Base-by-base conservation (phyloP, 1,140 invertebrate species). In the Drosophila lini region DNA sequence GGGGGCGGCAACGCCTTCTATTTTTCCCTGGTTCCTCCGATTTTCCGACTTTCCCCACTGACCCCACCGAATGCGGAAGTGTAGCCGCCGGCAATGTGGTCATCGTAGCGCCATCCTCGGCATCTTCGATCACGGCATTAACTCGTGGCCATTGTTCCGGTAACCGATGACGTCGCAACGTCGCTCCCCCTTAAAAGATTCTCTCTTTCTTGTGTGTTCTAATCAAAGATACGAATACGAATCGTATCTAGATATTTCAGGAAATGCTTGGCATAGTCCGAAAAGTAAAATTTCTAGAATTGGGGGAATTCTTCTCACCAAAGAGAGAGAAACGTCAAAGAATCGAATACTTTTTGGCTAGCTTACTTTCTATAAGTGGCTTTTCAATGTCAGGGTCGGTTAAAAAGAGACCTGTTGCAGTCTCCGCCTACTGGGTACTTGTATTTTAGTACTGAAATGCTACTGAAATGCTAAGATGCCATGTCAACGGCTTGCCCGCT, bases 91-190 rank as follows among this genome's bases (percentile, higher is more conserved):
- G 41, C 36, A 16, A 59, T 59, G 31, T 59, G 44, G 16, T 74
- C 58, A 74, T 52, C 47, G 36, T 31, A 58, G 56, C 73, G 74
- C 64, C 67, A 38, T 34, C 60, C 68, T 38, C 48, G 78, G 50
- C 77, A 68, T 62, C 62, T 32, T 34, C 52, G 78, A 82, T 55
- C 82, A 88, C 83, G 82, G 59, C 34, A 9, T 47, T 13, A 62
- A 5, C 52, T 64, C 83, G 83, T 86, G 82, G 70, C 56, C 48
- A 67, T 75, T 81, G 69, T 88, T 75, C 83, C 83, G 65, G 61
- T 71, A 79, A 88, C 42, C 50, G 55, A 31, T 82, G 79, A 86
- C 83, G 79, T 85, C 34, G 45, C 41, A 5, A 45, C 5, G 19
- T 16, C 7, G 56, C 22, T 34, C 47, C 38, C 47, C 25, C 41